A percentile compares a stretch with the other conserved stretches of the same genome.
These are phyloP conservation scores for Corythornis cristatus DNA, from an alignment of 2,113 vertebrate genomes.

Conservation along the genomic window DNA sequence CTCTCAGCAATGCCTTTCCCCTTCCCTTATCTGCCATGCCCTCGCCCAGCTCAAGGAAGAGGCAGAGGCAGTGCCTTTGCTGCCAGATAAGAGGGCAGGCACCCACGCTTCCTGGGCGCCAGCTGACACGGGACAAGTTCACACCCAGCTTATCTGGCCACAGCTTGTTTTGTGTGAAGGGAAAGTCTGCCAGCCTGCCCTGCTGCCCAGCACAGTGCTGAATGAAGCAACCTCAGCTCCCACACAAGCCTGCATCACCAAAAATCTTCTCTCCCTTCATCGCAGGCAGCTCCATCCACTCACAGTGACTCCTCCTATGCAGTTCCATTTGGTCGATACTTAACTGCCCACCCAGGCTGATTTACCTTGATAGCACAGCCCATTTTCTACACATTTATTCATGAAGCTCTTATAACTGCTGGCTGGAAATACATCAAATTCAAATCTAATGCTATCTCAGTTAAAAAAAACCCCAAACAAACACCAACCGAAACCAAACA, in stretches of 20 bases:
- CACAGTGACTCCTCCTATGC: not conserved
- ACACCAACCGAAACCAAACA: not conserved
- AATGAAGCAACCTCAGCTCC: not conserved
- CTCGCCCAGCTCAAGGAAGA: not conserved
- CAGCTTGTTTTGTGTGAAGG: not conserved
- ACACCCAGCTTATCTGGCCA: not conserved
- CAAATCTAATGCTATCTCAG: slow-evolving; percentile 19
- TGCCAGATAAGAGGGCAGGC: not conserved
- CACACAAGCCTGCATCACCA: not conserved
- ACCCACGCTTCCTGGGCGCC: rapidly evolving
- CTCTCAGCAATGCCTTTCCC: not conserved
- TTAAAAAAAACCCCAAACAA: not conserved
- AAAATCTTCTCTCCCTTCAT: not conserved
- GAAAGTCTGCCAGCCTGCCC: not conserved
- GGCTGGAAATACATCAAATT: slow-evolving; percentile 50
- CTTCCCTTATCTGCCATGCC: not conserved
- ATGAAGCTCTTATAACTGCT: slow-evolving; percentile 29
- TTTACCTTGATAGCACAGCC: slow-evolving; percentile 54
- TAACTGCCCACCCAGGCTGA: slow-evolving; percentile 41
- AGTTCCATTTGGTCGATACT: not conserved
- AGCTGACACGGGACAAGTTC: not conserved
- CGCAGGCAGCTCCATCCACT: not conserved
- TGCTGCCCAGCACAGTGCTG: not conserved
- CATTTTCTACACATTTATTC: slow-evolving; percentile 60
- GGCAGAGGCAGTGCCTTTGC: not conserved